Evolutionary conservation across 2,797 vertebrate species (phyloP).

Genomic region (Falco biarmicus): DNA sequence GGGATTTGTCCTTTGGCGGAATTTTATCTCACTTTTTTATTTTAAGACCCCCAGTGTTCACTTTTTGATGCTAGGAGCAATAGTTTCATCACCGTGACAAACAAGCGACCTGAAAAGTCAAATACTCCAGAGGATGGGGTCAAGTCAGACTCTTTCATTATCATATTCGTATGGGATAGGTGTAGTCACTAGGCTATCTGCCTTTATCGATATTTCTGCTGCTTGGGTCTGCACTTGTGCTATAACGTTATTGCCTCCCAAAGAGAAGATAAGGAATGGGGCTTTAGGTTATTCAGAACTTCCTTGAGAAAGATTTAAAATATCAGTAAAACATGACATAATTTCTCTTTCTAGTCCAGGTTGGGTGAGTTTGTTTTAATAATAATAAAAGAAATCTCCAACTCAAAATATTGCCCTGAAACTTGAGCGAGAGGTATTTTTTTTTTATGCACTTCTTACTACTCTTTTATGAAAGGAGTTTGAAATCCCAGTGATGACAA

Average conservation of each 20-base stretch:
- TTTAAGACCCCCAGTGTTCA: not conserved
- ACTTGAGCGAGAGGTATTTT: not conserved
- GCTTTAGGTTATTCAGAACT: not conserved
- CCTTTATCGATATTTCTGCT: not conserved
- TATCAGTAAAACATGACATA: not conserved
- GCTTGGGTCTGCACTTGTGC: not conserved
- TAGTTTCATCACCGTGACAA: not conserved
- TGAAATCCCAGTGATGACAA: not conserved
- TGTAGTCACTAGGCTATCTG: not conserved
- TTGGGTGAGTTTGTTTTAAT: not conserved
- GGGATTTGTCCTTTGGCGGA: not conserved
- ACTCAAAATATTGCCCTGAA: not conserved
- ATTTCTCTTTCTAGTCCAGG: not conserved
- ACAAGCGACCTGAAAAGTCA: not conserved
- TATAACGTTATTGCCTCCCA: not conserved
- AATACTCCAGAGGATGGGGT: not conserved
- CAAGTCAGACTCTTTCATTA: not conserved
- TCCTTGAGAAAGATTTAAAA: not conserved
- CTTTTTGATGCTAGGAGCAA: not conserved
- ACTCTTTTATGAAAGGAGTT: not conserved
- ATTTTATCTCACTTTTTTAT: not conserved
- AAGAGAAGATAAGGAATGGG: not conserved
- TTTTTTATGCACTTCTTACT: not conserved
- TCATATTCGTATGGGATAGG: not conserved
- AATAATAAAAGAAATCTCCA: not conserved